These are phyloP conservation scores for Burhinus bistriatus DNA, from an alignment of 2,113 vertebrate species.

Conservation along the genomic window DNA sequence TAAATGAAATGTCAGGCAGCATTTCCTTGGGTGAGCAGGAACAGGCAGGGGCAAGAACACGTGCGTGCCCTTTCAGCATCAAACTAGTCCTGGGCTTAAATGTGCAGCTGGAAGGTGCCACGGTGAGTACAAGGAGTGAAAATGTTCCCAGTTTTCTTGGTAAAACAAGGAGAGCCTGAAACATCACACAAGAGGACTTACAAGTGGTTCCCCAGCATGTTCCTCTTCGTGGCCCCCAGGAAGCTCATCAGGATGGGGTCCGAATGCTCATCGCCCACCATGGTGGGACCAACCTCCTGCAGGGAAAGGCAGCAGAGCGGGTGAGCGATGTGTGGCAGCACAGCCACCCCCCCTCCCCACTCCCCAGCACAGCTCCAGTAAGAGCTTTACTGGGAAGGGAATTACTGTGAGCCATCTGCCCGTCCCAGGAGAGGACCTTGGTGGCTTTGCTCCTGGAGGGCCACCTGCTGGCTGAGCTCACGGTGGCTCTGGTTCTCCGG, in stretches of 20 bases:
- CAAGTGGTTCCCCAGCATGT: constrained; percentile 93
- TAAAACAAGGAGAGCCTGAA: neutral
- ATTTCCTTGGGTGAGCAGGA: neutral
- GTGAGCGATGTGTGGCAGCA: accelerated
- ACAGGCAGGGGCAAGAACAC: neutral
- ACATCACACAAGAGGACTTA: constrained; percentile 70
- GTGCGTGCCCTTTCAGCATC: accelerated
- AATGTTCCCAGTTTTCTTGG: accelerated
- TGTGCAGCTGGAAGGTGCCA: neutral
- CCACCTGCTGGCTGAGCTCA: neutral
- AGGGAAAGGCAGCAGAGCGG: neutral
- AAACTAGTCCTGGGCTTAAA: accelerated
- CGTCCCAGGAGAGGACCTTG: neutral
- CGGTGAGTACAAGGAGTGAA: neutral
- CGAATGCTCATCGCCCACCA: constrained; percentile 90
- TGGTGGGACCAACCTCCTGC: constrained; percentile 93
- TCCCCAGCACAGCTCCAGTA: neutral
- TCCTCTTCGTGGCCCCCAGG: constrained; percentile 89
- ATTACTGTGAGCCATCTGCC: neutral
- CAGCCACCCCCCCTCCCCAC: accelerated
- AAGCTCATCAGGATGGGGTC: constrained; percentile 87
- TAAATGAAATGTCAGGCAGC: neutral
- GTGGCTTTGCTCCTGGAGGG: neutral
- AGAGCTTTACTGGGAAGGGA: neutral
- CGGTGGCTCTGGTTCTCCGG: neutral